Evolutionary conservation across 1,140 invertebrate species (phyloP).

Genomic region (Lerema accius): DNA sequence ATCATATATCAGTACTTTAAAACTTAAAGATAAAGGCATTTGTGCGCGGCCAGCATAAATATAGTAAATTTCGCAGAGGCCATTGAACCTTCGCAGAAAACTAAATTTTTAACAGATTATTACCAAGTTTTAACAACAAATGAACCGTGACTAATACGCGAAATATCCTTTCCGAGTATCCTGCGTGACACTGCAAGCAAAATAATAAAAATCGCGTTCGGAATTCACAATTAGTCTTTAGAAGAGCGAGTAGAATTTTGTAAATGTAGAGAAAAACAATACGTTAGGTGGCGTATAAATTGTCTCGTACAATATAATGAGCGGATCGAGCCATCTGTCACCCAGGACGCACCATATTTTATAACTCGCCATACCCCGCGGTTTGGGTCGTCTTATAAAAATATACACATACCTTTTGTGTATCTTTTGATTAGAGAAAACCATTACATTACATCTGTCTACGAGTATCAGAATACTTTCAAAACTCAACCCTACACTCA

Average conservation of each 20-base stretch:
- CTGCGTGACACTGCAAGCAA: slow-evolving; percentile 70
- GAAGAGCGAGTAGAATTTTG: slow-evolving; percentile 61
- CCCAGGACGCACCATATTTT: slow-evolving; percentile 63
- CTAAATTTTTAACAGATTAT: slow-evolving; percentile 58
- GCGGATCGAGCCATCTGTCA: slow-evolving; percentile 67
- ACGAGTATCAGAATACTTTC: no score
- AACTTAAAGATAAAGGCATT: slow-evolving; percentile 41
- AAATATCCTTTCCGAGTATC: slow-evolving; percentile 76
- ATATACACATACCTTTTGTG: not conserved
- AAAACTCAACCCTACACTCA: no score
- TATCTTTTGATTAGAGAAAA: not conserved
- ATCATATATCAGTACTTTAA: slow-evolving; percentile 52
- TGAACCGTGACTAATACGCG: slow-evolving; percentile 67
- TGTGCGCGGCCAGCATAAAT: slow-evolving; percentile 49
- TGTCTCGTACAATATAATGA: slow-evolving; percentile 63
- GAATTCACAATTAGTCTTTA: slow-evolving; percentile 67
- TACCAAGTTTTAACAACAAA: slow-evolving; percentile 54
- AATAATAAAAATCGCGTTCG: slow-evolving; percentile 67
- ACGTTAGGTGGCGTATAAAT: slow-evolving; percentile 71
- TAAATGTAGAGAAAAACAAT: slow-evolving; percentile 75
- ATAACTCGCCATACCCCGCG: slow-evolving; percentile 8
- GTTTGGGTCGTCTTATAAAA: not conserved
- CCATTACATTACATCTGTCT: no score
- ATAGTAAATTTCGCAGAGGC: slow-evolving; percentile 40
- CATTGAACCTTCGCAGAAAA: slow-evolving; percentile 44